phyloP scores from a whole-genome alignment of 1,140 invertebrate genomes.

The Euwallacea fornicatus region DNA sequence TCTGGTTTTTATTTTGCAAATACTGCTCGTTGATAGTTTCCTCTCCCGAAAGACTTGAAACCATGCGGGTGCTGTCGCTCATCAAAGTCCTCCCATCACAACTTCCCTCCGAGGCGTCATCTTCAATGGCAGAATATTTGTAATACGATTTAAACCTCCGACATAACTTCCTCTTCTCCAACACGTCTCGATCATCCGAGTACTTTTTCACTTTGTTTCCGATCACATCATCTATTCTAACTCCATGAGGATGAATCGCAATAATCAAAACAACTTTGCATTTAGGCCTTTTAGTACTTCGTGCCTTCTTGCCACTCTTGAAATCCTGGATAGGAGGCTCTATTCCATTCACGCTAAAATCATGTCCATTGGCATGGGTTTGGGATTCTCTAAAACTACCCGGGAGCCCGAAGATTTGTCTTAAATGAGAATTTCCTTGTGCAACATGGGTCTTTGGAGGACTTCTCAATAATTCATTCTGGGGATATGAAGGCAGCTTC shows the following conservation, averaged over 20 bases:
- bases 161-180: constrained; percentile 26
- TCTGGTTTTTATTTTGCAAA: neutral
- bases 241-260: constrained; percentile 22
- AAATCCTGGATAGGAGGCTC: constrained; percentile 41
- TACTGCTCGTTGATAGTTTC: neutral
- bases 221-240: neutral
- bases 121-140: constrained; percentile 30
- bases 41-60: constrained; percentile 31
- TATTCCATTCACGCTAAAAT: constrained; percentile 36
- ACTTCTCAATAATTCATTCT: too few species aligned
- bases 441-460: too few species aligned
- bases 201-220: constrained; percentile 18
- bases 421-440: neutral
- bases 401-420: constrained; percentile 20
- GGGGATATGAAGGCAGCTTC: too few species aligned
- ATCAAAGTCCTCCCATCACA: constrained; percentile 32
- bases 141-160: constrained; percentile 35
- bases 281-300: constrained; percentile 27
- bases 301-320: neutral
- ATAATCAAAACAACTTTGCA: constrained; percentile 41
- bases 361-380: neutral
- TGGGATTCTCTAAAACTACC: constrained; percentile 1
- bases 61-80: constrained; percentile 29
- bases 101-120: constrained; percentile 12
- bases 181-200: constrained; percentile 8